Evolutionary conservation across 2,888 invertebrate genomes (phyloP), one percentile per base, ranked within the genome.

Genomic region (Gari tellinella): DNA sequence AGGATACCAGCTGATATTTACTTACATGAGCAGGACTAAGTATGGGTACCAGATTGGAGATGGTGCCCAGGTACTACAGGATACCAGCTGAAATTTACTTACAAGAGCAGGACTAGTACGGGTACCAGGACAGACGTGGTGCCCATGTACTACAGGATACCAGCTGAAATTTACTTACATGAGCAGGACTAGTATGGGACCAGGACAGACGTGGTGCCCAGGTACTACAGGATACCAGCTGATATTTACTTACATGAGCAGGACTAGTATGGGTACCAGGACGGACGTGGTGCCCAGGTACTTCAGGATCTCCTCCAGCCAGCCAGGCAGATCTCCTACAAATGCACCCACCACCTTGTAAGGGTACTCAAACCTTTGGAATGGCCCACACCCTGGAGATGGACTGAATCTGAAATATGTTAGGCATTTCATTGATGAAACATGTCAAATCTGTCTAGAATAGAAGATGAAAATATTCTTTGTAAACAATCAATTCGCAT

Each of bases 371-470:
- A 79, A 49, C 1, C 49, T 17, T 25, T 66, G 63, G 69, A 87
- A 89, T 0, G 89, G 88, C 1, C 89, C 89, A 68, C 89, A 89
- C 26, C 82, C 80, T 15, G 49, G 40, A 2, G 89, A 89, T 3
- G 89, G 88, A 19, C 70, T 70, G 14, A 88, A 63, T 38, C 89
- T 89, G 45, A 8, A 67, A 43, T 8, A 40, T 14, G 14, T 15
- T 12, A 40, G n/a, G n/a, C n/a, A n/a, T n/a, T n/a, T n/a, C n/a
- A n/a, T n/a, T n/a, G n/a, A n/a, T n/a, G n/a, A n/a, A n/a, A n/a
- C n/a, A n/a, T n/a, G n/a, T n/a, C n/a, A n/a, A n/a, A n/a, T n/a
- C n/a, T n/a, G n/a, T n/a, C n/a, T n/a, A n/a, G n/a, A n/a, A n/a
- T n/a, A n/a, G n/a, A n/a, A n/a, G n/a, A n/a, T n/a, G n/a, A n/a